These are phyloP conservation scores for Pangasianodon gigas DNA, from an alignment of 2,113 vertebrate genomes.

Conservation along the genomic window DNA sequence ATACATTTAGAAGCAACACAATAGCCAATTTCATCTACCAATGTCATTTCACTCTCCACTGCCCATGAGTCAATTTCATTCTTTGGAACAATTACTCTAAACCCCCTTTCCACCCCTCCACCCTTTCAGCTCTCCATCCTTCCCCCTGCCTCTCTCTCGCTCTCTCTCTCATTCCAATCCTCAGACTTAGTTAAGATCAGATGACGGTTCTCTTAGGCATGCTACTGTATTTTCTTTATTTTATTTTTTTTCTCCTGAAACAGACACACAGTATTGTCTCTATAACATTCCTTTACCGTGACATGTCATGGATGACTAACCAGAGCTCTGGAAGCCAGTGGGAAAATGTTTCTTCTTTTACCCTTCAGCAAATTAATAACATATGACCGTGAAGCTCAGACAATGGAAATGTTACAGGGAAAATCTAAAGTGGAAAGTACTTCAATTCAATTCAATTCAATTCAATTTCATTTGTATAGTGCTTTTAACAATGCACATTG, in stretches of 20 bases:
- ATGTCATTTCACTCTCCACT: slow-evolving; percentile 79
- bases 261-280: slow-evolving; percentile 57
- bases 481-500: too few relatives aligned
- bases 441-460: too few relatives aligned
- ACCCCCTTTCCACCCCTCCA: slow-evolving; percentile 48
- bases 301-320: slow-evolving; percentile 52
- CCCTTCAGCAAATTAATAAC: slow-evolving; percentile 1
- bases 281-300: slow-evolving; percentile 52
- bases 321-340: slow-evolving; percentile 29
- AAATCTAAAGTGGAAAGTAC: neutral
- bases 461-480: too few relatives aligned
- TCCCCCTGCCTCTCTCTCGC: neutral
- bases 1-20: slow-evolving; percentile 69
- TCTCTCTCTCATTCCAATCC: slow-evolving; percentile 57
- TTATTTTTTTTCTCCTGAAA: slow-evolving; percentile 22
- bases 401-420: neutral
- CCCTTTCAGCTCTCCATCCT: slow-evolving; percentile 55
- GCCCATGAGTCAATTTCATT: slow-evolving; percentile 81
- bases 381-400: slow-evolving; percentile 7
- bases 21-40: slow-evolving; percentile 75
- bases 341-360: slow-evolving; percentile 11
- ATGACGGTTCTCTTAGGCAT: slow-evolving; percentile 64
- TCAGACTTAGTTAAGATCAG: slow-evolving; percentile 74
- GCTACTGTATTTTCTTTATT: slow-evolving; percentile 55
- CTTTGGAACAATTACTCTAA: slow-evolving; percentile 77